These are phyloP conservation scores for Heptranchias perlo DNA, from an alignment of 2,113 vertebrate genomes.

Conservation along the genomic window DNA sequence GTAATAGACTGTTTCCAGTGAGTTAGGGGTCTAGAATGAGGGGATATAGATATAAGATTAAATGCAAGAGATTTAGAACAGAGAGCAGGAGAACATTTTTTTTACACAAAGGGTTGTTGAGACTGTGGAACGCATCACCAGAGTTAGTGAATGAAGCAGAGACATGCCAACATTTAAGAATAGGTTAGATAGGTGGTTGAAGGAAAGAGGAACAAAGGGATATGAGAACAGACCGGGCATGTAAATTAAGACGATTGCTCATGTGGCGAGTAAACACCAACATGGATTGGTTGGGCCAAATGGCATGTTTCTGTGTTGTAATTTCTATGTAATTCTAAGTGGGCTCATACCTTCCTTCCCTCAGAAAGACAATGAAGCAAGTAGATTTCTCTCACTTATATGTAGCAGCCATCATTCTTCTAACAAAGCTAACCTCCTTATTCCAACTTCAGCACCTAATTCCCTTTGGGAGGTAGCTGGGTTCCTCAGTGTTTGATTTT, in stretches of 20 bases:
- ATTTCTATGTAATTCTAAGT: neutral
- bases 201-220: neutral
- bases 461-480: neutral
- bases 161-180: neutral
- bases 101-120: neutral
- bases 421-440: neutral
- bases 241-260: neutral
- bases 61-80: neutral
- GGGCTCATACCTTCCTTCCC: neutral
- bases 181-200: too few species aligned
- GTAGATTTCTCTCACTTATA: neutral
- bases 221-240: neutral
- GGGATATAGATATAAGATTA: neutral
- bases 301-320: neutral
- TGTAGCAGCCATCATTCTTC: neutral
- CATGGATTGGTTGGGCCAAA: neutral
- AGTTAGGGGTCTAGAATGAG: neutral
- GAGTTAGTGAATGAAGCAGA: neutral
- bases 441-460: neutral
- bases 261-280: neutral
- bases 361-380: neutral
- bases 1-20: neutral
- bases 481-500: neutral
- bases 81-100: neutral
- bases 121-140: neutral